phyloP scores from a whole-genome alignment of 2,888 invertebrate species.

The Callimorpha dominula region DNA sequence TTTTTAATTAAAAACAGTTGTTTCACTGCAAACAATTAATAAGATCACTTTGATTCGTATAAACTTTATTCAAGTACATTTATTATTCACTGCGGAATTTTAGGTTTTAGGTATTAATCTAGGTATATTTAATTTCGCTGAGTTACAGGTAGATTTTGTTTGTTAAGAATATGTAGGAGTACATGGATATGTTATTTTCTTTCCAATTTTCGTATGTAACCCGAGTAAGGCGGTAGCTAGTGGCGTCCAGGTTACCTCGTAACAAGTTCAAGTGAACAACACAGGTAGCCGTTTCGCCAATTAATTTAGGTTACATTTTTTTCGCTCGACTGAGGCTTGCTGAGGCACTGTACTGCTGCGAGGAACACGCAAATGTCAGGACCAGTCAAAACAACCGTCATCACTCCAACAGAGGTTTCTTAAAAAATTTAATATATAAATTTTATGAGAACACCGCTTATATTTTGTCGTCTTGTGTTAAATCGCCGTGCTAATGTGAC shows the following conservation, averaged over 20 bases:
- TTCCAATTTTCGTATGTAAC: conserved; percentile 13
- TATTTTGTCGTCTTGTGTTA: conserved; percentile 63
- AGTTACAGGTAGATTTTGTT: not conserved
- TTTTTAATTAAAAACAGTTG: not conserved
- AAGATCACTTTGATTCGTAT: not conserved
- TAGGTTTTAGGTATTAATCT: not conserved
- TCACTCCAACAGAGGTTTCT: conserved; percentile 69
- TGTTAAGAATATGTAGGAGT: not conserved
- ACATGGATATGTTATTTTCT: not conserved
- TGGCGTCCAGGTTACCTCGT: conserved; percentile 13
- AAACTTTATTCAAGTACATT: not conserved
- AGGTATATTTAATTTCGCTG: too few relatives aligned
- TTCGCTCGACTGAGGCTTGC: conserved; percentile 52
- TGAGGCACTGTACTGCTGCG: conserved; percentile 38
- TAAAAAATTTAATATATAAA: conserved; percentile 47
- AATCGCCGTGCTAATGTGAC: conserved; percentile 70
- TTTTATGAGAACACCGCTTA: conserved; percentile 55
- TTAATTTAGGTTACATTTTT: conserved; percentile 50
- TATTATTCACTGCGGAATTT: not conserved
- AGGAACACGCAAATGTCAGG: conserved; percentile 76
- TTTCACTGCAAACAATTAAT: too few relatives aligned
- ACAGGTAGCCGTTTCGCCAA: conserved; percentile 49
- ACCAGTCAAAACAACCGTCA: conserved; percentile 84
- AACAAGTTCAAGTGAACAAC: conserved; percentile 30
- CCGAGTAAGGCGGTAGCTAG: not conserved